A percentile compares a stretch with the other conserved stretches of the same genome.
phyloP scores from a whole-genome alignment of 2,797 vertebrate species.

The Merluccius polli region DNA sequence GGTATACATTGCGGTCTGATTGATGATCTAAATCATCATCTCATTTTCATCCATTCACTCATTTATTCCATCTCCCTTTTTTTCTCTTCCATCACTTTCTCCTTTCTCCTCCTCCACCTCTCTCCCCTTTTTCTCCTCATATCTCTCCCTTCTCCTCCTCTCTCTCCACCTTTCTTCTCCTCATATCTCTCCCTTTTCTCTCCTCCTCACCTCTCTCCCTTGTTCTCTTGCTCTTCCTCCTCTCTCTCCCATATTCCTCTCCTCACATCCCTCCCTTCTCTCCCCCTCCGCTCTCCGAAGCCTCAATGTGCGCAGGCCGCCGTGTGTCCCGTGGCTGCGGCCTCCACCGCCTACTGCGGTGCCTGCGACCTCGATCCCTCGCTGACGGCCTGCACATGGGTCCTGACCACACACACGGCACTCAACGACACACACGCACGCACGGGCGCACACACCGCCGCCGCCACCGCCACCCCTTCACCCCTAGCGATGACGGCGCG shows the following conservation, averaged over 20 bases:
- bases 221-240: no score
- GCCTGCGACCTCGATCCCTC: conserved; percentile 80
- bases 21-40: neutral
- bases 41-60: no score
- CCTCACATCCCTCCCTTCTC: conserved; percentile 41
- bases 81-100: no score
- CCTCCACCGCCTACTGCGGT: conserved; percentile 77
- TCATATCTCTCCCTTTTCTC: no score
- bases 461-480: conserved; percentile 10
- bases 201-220: no score
- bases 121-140: no score
- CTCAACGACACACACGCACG: conserved; percentile 10
- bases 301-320: conserved; percentile 68
- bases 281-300: conserved; percentile 50
- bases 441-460: neutral
- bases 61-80: no score
- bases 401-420: conserved; percentile 42
- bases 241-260: neutral
- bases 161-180: no score
- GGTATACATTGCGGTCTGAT: neutral
- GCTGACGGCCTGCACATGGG: conserved; percentile 72
- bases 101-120: no score
- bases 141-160: no score
- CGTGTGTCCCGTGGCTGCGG: conserved; percentile 74
- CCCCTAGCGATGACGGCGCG: conserved; percentile 27